Base-by-base conservation (phyloP, 2,113 vertebrate genomes). In the Gopherus flavomarginatus region DNA sequence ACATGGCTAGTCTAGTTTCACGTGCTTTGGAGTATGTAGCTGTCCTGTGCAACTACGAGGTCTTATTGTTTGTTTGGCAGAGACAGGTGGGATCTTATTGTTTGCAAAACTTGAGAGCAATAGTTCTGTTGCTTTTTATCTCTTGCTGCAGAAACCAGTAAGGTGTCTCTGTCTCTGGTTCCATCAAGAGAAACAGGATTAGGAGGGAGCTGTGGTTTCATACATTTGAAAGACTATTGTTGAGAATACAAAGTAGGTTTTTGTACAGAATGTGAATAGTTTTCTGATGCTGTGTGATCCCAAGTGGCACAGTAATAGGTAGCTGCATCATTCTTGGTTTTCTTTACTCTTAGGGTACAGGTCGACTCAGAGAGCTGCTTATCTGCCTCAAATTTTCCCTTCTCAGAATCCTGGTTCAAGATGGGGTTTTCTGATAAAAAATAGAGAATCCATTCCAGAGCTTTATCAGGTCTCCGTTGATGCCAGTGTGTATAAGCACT, bases 271-370 rank as follows among this genome's bases (percentile, higher is more conserved):
- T 42, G 6, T 26, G 11, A 2, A 13, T 44, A 44, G 24, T 54
- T 59, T n/a, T 29, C 8, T 5, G 2, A 42, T 5, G 8, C 81
- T 87, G 59, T 5, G 65, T 26, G 11, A 38, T 90, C 49, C 90
- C 89, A 97, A 22, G 26, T 84, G 22, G 86, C 84, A 1, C 92
- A 95, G 52, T 80, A 92, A 35, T 95, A 95, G 2, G 49, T 78
- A 3, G 83, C 90, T 0, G 35, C 11, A 1, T 89, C 93, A 2
- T n/a, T 77, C 72, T 85, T 50, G 0, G n/a, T 3, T 13, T 8
- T 1, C 13, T 94, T 69, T 49, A 96, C 90, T 47, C 84, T 84
- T 26, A 96, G 94, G 35, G 65, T 91, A 4, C 38, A 77, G 3
- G 53, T 22, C 5, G 42, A 47, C 42, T 47, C 2, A 49, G 81